Conservation (phyloP, 2,888 invertebrate genomes). For the Ophion slaviceki region DNA sequence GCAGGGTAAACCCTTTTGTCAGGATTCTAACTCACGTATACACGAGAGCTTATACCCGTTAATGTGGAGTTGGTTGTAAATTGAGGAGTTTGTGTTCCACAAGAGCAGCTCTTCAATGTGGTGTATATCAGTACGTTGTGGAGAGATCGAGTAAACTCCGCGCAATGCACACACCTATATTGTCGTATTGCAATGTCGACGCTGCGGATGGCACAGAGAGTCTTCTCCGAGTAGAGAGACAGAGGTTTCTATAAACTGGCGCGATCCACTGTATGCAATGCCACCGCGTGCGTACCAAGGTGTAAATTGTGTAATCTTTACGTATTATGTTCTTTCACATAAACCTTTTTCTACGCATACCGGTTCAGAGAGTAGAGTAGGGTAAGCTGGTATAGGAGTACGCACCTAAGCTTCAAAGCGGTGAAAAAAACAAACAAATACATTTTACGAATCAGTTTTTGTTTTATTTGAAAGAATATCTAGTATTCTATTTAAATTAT, state of each 20-base stretch:
- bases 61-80: constrained; percentile 60
- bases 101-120: constrained; percentile 12
- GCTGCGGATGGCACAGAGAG: constrained; percentile 17
- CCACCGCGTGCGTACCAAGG: too few relatives aligned
- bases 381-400: too few relatives aligned
- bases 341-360: too few relatives aligned
- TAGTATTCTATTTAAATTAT: too few relatives aligned
- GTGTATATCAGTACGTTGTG: constrained; percentile 37
- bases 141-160: constrained; percentile 14
- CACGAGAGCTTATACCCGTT: constrained; percentile 43
- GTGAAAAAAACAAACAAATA: too few relatives aligned
- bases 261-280: too few relatives aligned
- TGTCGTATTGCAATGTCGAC: constrained; percentile 39
- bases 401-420: too few relatives aligned
- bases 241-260: too few relatives aligned
- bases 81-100: constrained; percentile 58
- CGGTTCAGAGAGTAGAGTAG: too few relatives aligned
- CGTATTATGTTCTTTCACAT: too few relatives aligned
- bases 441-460: too few relatives aligned
- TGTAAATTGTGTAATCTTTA: background rate
- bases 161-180: constrained; percentile 18
- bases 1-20: constrained; percentile 28
- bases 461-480: too few relatives aligned
- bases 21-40: constrained; percentile 50
- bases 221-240: background rate